Percentiles rank a stretch among this genome's conserved stretches.
These are phyloP conservation scores for Lates calcarifer DNA, from an alignment of 2,113 vertebrate species.

Conservation along the genomic window DNA sequence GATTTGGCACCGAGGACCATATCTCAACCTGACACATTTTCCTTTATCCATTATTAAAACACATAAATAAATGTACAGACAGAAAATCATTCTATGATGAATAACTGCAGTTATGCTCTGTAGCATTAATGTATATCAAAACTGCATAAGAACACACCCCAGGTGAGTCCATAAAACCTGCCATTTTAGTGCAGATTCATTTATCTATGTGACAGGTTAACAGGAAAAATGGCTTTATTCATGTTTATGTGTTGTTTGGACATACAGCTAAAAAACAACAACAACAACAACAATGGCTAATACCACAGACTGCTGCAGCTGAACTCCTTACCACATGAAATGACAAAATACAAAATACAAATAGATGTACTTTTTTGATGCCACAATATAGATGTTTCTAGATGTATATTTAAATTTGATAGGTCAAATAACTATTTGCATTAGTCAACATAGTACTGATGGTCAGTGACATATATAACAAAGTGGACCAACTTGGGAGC, in stretches of 20 bases:
- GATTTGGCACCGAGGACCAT: constrained; percentile 43
- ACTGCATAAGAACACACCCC: constrained; percentile 8
- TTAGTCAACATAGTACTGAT: background rate
- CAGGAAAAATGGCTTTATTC: constrained; percentile 42
- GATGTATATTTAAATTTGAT: background rate
- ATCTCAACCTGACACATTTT: constrained; percentile 61
- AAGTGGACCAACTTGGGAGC: background rate
- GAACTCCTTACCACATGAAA: background rate
- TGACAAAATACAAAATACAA: background rate
- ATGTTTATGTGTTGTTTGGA: constrained; percentile 16
- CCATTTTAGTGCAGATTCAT: constrained; percentile 42
- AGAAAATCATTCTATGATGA: constrained; percentile 68
- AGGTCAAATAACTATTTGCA: background rate
- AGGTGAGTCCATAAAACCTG: constrained; percentile 35
- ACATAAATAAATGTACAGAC: constrained; percentile 69
- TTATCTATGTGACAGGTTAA: constrained; percentile 54
- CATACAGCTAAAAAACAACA: background rate
- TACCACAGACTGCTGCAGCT: background rate
- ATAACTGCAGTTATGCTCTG: constrained; percentile 63
- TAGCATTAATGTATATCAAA: constrained; percentile 44
- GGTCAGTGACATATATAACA: background rate
- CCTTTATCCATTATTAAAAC: constrained; percentile 77
- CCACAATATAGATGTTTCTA: background rate
- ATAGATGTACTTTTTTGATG: background rate
- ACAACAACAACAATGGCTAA: too few species aligned